Evolutionary conservation across 2,113 vertebrate genomes (phyloP).

Genomic region (Scytalopus superciliaris): DNA sequence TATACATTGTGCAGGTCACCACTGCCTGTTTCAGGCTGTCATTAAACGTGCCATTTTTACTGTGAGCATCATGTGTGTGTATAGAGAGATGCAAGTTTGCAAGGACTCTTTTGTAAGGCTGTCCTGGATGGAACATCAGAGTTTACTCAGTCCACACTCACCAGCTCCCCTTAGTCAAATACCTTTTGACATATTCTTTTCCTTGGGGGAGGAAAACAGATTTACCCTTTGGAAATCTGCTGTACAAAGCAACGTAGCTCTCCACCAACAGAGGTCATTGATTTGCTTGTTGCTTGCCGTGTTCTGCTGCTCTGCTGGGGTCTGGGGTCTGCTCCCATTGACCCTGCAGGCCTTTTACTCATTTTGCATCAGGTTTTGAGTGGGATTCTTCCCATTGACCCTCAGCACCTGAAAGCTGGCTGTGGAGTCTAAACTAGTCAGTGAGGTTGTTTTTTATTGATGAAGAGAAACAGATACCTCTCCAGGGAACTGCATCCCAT

Average conservation of each 20-base stretch:
- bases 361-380: background rate
- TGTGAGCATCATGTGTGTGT: too few relatives aligned
- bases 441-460: background rate
- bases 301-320: background rate
- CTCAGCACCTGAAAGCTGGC: background rate
- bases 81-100: background rate
- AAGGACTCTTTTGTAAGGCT: background rate
- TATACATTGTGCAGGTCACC: accelerated
- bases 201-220: background rate
- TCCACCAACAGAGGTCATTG: background rate
- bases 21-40: background rate
- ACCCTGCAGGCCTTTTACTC: background rate
- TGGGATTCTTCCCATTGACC: background rate
- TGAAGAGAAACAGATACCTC: background rate
- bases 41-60: background rate
- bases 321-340: background rate
- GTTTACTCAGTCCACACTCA: background rate
- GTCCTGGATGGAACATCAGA: background rate
- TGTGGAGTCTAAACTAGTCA: background rate
- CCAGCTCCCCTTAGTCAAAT: background rate
- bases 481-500: background rate
- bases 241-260: accelerated
- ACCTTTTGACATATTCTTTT: background rate
- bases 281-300: background rate
- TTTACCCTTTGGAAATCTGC: background rate